These are phyloP conservation scores for Luperina testacea DNA, from an alignment of 2,888 invertebrate genomes.

Conservation along the genomic window DNA sequence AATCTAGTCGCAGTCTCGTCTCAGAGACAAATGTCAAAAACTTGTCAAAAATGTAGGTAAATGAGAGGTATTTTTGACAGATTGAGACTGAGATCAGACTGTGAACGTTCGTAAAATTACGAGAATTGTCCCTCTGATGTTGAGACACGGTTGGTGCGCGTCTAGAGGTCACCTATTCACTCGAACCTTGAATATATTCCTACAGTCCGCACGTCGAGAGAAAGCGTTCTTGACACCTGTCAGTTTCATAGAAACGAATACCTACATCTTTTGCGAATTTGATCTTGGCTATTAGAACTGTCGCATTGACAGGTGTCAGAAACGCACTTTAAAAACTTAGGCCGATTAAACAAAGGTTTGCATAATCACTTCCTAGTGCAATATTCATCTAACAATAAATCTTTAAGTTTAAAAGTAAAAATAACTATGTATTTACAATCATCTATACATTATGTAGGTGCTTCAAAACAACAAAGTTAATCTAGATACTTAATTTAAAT, in stretches of 20 bases:
- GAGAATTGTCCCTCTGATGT: too few species aligned
- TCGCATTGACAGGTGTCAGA: too few species aligned
- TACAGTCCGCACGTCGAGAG: not conserved
- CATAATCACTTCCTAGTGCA: not conserved
- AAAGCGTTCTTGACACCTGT: too few species aligned
- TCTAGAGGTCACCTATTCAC: not conserved
- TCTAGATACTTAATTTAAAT: constrained; percentile 8
- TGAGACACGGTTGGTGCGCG: not conserved
- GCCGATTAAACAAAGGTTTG: not conserved
- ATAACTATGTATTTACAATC: constrained; percentile 42
- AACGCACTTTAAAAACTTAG: not conserved
- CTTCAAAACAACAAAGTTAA: constrained; percentile 24
- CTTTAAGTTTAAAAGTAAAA: constrained; percentile 6
- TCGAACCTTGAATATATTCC: not conserved
- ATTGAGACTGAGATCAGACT: too few species aligned
- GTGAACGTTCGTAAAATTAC: too few species aligned
- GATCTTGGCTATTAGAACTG: too few species aligned
- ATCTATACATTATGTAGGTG: constrained; percentile 6
- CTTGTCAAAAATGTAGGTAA: too few species aligned
- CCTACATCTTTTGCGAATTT: too few species aligned
- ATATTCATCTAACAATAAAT: constrained; percentile 6
- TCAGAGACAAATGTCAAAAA: too few species aligned
- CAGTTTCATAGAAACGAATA: too few species aligned
- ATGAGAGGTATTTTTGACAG: too few species aligned
- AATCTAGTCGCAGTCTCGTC: too few species aligned